These are phyloP conservation scores for Mythimna lalbum DNA, from an alignment of 2,888 invertebrate species.

Conservation along the genomic window DNA sequence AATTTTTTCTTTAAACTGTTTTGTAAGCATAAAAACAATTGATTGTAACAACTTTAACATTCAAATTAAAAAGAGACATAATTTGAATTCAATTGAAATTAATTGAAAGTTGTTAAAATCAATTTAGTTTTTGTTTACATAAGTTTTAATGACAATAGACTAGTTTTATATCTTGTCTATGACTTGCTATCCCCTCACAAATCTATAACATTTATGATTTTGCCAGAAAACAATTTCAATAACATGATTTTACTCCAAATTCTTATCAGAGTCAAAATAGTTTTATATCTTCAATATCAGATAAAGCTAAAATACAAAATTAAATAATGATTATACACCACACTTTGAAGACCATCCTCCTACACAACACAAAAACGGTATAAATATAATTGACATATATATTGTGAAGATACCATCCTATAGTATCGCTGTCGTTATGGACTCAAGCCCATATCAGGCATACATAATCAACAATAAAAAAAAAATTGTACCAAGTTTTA, in stretches of 20 bases:
- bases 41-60: not conserved
- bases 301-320: not conserved
- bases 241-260: slow-evolving; percentile 2
- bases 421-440: too few species aligned
- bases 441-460: not conserved
- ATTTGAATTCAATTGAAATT: slow-evolving; percentile 29
- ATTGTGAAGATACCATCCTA: not conserved
- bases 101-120: slow-evolving; percentile 27
- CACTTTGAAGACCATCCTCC: not conserved
- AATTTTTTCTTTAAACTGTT: not conserved
- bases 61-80: slow-evolving; percentile 15
- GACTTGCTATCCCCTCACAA: not conserved
- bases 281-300: not conserved
- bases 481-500: not conserved
- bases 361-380: not conserved
- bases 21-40: slow-evolving; percentile 8
- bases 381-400: not conserved
- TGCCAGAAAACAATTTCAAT: too few species aligned
- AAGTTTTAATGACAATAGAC: too few species aligned
- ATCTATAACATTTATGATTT: too few species aligned
- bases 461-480: not conserved
- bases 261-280: not conserved
- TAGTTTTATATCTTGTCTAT: too few species aligned
- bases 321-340: not conserved
- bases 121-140: not conserved